Conservation (phyloP, 92 coral and sea anemone species). For the Anthopleura xanthogrammica region DNA sequence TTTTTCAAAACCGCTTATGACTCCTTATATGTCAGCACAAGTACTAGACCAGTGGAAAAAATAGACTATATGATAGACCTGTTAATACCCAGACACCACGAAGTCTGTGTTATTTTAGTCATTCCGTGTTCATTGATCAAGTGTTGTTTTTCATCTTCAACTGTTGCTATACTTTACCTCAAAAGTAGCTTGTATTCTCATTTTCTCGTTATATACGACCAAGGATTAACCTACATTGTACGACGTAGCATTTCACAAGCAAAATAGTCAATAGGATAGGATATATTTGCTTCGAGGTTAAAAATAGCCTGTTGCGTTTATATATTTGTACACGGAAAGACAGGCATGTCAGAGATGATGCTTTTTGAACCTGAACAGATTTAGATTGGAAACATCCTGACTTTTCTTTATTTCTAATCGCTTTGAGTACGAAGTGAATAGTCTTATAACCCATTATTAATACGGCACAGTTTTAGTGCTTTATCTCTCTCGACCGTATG, state of each 20-base stretch:
- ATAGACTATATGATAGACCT: no score
- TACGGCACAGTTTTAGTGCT: not conserved
- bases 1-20: no score
- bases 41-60: no score
- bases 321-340: no score
- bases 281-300: not conserved
- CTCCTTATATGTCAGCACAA: no score
- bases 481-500: slow-evolving; percentile 1
- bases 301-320: not conserved
- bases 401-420: not conserved
- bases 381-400: not conserved
- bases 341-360: no score
- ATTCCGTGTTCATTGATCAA: no score
- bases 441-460: not conserved
- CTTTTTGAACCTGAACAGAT: not conserved
- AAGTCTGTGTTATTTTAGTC: no score
- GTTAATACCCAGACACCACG: no score
- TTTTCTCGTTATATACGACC: not conserved
- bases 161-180: not conserved
- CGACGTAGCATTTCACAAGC: not conserved
- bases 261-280: not conserved
- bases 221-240: not conserved
- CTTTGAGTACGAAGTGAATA: not conserved
- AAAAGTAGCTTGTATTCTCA: not conserved
- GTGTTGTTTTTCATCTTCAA: not conserved